A percentile compares a stretch with the other conserved stretches of the same genome.
These are phyloP conservation scores for Cercopithecus neglectus DNA, from an alignment of 2,797 vertebrate genomes.

Conservation along the genomic window DNA sequence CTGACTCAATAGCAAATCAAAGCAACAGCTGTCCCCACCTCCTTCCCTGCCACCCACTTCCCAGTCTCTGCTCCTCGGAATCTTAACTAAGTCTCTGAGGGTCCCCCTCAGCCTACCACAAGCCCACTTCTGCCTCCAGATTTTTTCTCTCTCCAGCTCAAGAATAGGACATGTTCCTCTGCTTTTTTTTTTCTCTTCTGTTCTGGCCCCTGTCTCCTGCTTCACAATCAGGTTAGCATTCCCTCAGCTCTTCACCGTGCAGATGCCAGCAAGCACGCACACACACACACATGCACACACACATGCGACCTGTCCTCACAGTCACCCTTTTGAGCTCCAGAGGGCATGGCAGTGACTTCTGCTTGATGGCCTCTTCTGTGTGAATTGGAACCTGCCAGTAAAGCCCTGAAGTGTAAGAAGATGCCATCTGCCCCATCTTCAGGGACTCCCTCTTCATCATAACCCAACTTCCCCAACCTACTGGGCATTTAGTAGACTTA, in stretches of 20 bases:
- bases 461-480: background rate
- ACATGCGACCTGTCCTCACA: background rate
- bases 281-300: background rate
- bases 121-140: conserved; percentile 73
- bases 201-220: background rate
- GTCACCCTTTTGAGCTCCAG: background rate
- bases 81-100: conserved; percentile 71
- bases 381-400: background rate
- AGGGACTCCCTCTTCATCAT: background rate
- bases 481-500: background rate
- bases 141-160: conserved; percentile 47
- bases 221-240: background rate
- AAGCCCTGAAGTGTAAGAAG: background rate
- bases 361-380: background rate
- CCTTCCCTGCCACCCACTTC: conserved; percentile 74
- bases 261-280: background rate
- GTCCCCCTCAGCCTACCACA: conserved; percentile 60
- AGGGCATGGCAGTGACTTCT: background rate
- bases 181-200: background rate
- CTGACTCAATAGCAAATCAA: conserved; percentile 76
- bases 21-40: conserved; percentile 78
- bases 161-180: conserved; percentile 60
- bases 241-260: background rate
- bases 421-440: background rate
- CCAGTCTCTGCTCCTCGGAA: conserved; percentile 64